phyloP scores from a whole-genome alignment of 2,113 vertebrate species.

The Sylvia atricapilla region DNA sequence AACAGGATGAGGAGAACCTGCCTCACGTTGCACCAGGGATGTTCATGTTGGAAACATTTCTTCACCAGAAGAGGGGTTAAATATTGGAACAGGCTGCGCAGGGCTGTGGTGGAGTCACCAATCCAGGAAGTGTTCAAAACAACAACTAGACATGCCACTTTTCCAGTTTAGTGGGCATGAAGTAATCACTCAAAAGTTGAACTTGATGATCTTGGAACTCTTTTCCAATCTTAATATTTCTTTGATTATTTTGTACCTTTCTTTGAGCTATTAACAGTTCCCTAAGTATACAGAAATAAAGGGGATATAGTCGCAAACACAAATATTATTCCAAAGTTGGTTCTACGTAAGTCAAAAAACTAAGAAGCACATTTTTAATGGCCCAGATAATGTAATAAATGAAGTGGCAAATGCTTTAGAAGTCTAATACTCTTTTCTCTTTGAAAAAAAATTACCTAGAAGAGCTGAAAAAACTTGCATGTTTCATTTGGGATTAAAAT shows the following conservation, averaged over 20 bases:
- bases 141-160: background rate
- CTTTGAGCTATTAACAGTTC: background rate
- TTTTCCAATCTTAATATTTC: background rate
- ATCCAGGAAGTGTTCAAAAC: background rate
- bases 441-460: background rate
- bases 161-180: background rate
- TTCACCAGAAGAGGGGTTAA: background rate
- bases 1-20: background rate
- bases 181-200: background rate
- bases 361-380: background rate
- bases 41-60: background rate
- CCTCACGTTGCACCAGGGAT: background rate
- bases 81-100: background rate
- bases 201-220: background rate
- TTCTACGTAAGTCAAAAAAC: background rate
- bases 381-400: background rate
- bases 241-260: background rate
- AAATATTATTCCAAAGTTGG: background rate
- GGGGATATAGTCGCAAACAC: background rate
- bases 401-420: background rate
- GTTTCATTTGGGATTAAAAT: background rate
- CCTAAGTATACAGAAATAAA: background rate
- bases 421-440: background rate
- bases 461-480: background rate
- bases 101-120: background rate